Conservation (phyloP, 2,797 vertebrate species). For the Sebastiscus albofasciatus region DNA sequence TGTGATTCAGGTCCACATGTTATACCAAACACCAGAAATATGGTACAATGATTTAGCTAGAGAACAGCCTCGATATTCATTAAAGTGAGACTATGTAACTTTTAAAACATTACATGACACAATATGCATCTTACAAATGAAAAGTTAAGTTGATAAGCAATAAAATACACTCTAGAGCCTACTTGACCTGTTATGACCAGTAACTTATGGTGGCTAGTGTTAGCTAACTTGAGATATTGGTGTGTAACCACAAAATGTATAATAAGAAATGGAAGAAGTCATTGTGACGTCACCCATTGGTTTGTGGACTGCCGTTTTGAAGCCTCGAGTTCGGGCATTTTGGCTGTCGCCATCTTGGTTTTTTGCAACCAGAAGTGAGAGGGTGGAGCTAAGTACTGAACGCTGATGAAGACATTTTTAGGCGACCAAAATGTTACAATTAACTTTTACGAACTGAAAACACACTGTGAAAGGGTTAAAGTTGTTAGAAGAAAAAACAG, state of each 20-base stretch:
- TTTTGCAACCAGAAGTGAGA: too few species aligned
- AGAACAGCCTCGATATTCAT: not conserved
- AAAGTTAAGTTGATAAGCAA: not conserved
- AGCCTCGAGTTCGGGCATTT: too few species aligned
- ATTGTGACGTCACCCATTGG: too few species aligned
- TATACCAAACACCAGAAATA: not conserved
- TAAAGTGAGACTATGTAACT: not conserved
- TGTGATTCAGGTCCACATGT: not conserved
- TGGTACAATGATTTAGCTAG: not conserved
- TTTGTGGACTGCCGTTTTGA: too few species aligned
- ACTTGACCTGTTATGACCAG: not conserved
- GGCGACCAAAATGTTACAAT: too few species aligned
- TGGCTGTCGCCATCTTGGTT: too few species aligned
- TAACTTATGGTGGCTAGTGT: not conserved
- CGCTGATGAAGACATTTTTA: accelerated
- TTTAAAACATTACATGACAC: not conserved
- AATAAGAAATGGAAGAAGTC: too few species aligned
- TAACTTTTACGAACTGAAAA: too few species aligned
- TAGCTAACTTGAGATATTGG: not conserved
- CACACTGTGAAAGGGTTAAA: too few species aligned
- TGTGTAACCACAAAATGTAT: not conserved
- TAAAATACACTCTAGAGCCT: not conserved
- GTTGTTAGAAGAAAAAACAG: too few species aligned
- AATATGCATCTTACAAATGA: not conserved
- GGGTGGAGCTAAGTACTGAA: too few species aligned